These are phyloP conservation scores for Venustoraphidia nigricollis DNA, from an alignment of 2,888 invertebrate genomes.

Conservation along the genomic window DNA sequence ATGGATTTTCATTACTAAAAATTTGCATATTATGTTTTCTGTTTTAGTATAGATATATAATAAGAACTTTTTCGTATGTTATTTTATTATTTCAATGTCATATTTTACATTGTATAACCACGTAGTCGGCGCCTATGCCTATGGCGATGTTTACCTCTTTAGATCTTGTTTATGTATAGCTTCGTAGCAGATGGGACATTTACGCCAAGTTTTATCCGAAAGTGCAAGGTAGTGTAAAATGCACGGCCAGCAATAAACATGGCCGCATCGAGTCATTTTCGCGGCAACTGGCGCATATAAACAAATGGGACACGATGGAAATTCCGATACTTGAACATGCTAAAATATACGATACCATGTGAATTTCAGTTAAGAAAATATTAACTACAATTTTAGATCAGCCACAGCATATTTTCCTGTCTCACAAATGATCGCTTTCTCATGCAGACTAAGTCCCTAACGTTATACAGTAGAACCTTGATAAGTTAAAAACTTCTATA, in stretches of 20 bases:
- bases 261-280: conserved; percentile 88
- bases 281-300: conserved; percentile 73
- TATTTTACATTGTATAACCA: not conserved
- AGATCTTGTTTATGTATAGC: conserved; percentile 64
- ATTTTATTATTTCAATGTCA: not conserved
- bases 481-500: too few relatives aligned
- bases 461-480: too few relatives aligned
- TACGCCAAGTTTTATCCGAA: conserved; percentile 65
- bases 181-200: conserved; percentile 89
- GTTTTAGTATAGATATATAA: not conserved
- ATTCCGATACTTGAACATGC: conserved; percentile 48
- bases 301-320: conserved; percentile 81
- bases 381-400: too few relatives aligned
- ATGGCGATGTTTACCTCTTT: conserved; percentile 43
- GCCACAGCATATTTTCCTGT: too few relatives aligned
- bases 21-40: not conserved
- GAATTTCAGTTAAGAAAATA: too few relatives aligned
- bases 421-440: too few relatives aligned
- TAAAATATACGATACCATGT: conserved; percentile 17
- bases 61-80: not conserved
- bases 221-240: conserved; percentile 81
- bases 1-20: too few relatives aligned
- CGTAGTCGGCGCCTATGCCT: not conserved
- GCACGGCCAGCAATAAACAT: conserved; percentile 93
- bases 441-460: too few relatives aligned